Conservation (phyloP, 2,113 vertebrate genomes). For the Girardinichthys multiradiatus region DNA sequence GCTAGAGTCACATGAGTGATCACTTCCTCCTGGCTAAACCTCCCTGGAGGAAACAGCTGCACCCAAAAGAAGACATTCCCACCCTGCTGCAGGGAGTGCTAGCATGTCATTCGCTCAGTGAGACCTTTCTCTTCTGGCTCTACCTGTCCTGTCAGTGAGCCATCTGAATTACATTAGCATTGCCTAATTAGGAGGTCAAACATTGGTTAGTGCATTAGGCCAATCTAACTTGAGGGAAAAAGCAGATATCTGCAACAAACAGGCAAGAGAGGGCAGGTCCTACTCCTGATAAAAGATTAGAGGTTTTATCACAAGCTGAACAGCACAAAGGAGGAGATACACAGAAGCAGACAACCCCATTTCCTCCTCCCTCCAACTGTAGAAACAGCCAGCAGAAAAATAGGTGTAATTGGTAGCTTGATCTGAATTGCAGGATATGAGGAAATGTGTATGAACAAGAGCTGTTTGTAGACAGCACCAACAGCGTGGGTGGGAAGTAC, state of each 20-base stretch:
- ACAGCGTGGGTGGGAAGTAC: slow-evolving; percentile 42
- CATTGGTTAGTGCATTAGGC: slow-evolving; percentile 16
- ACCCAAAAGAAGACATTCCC: slow-evolving; percentile 72
- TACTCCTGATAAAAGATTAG: slow-evolving; percentile 70
- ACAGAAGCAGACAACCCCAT: slow-evolving; percentile 44
- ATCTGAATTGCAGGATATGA: slow-evolving; percentile 42
- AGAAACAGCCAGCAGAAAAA: slow-evolving; percentile 38
- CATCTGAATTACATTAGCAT: slow-evolving; percentile 12
- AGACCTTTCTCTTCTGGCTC: slow-evolving; percentile 56
- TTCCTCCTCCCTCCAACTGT: slow-evolving; percentile 39
- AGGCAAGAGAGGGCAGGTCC: slow-evolving; percentile 64
- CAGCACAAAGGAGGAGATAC: slow-evolving; percentile 73
- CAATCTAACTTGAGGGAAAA: slow-evolving; percentile 41
- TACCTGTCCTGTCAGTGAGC: slow-evolving; percentile 54
- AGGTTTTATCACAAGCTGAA: slow-evolving; percentile 71
- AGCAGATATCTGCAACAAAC: slow-evolving; percentile 68
- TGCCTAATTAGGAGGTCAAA: slow-evolving; percentile 22
- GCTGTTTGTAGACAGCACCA: slow-evolving; percentile 41
- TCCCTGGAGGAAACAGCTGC: slow-evolving; percentile 71
- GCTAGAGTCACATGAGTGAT: slow-evolving; percentile 73
- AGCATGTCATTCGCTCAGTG: slow-evolving; percentile 37
- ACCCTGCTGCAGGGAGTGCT: slow-evolving; percentile 49
- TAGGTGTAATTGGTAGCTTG: slow-evolving; percentile 54
- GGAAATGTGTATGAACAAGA: slow-evolving; percentile 30
- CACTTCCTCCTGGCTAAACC: slow-evolving; percentile 51